These are phyloP conservation scores for Amazona vittata DNA, from an alignment of 2,113 vertebrate genomes.

Conservation along the genomic window DNA sequence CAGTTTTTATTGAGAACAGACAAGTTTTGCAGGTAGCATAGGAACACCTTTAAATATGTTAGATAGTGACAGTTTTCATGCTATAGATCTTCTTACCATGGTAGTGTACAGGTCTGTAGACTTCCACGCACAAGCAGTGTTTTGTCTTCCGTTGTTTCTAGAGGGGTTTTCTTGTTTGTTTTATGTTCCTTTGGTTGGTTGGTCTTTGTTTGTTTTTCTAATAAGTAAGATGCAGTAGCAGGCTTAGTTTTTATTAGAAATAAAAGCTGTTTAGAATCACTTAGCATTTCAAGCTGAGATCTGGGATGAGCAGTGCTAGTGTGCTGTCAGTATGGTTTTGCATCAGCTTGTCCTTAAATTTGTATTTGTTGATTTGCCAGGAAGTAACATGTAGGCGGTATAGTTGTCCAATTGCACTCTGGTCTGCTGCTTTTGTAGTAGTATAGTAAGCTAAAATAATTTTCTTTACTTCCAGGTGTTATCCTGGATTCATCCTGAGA, in stretches of 20 bases:
- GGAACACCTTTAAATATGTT: neutral
- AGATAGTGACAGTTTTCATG: neutral
- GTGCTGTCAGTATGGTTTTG: neutral
- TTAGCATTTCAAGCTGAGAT: neutral
- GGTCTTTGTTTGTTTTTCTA: neutral
- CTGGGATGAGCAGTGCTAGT: neutral
- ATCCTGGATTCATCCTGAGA: constrained; percentile 97
- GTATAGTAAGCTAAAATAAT: neutral
- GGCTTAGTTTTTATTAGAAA: neutral
- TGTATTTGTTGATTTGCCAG: neutral
- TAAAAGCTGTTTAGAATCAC: neutral
- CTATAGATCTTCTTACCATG: neutral
- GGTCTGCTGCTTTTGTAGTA: neutral
- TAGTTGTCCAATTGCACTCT: neutral
- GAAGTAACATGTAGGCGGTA: neutral
- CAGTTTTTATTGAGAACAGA: neutral
- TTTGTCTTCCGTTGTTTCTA: neutral
- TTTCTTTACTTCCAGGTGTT: constrained; percentile 80
- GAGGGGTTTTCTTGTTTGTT: neutral
- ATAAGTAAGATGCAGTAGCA: neutral
- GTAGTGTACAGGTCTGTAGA: neutral
- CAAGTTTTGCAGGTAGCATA: neutral
- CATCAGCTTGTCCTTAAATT: neutral
- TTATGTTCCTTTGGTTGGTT: neutral
- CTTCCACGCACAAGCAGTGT: neutral